Base-by-base conservation (phyloP, 2,888 invertebrate genomes). In the Troides aeacus region DNA sequence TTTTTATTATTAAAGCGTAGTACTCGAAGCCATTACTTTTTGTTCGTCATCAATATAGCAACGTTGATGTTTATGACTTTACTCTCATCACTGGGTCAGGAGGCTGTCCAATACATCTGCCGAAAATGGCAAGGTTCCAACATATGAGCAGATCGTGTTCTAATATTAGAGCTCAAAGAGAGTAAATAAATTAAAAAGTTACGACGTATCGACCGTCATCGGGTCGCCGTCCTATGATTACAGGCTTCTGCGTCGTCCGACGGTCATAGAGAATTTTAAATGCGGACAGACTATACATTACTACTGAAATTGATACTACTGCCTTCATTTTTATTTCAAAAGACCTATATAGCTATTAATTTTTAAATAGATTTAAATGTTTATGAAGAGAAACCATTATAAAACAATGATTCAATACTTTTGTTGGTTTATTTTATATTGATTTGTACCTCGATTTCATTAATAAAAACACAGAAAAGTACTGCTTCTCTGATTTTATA, bases 141-240 rank as follows among this genome's bases (percentile, higher is more conserved):
- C 3, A 46, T 3, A 60, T 6, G 8, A 46, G n/a, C 59, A 42
- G 42, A 17, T 15, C 17, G 30, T 39, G 18, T 53, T 58, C 23
- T 58, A 23, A 39, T 42, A 42, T 62, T 50, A 50, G 21, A n/a
- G 42, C 7, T 61, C 61, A 62, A 56, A 57, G n/a, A 57, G 15
- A 57, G 61, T 57, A 69, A 64, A 69, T 56, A 64, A 60, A 68
- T 60, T 64, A 60, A 30, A 62, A 69, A 57, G 57, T 23, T n/a
- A 60, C 17, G 12, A 15, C 62, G 30, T 70, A 70, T 70, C 66
- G 66, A 70, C 62, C 62, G 69, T 12, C 46, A 57, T 4, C 62
- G 62, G 66, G 70, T 62, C 70, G 62, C 59, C 53, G 70, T 30
- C 66, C 70, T 66, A 70, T 70, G 66, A 70, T 70, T 70, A 65